Evolutionary conservation across 2,113 vertebrate genomes (phyloP), one percentile per base, ranked within the genome.

Genomic region (Rhineura floridana): DNA sequence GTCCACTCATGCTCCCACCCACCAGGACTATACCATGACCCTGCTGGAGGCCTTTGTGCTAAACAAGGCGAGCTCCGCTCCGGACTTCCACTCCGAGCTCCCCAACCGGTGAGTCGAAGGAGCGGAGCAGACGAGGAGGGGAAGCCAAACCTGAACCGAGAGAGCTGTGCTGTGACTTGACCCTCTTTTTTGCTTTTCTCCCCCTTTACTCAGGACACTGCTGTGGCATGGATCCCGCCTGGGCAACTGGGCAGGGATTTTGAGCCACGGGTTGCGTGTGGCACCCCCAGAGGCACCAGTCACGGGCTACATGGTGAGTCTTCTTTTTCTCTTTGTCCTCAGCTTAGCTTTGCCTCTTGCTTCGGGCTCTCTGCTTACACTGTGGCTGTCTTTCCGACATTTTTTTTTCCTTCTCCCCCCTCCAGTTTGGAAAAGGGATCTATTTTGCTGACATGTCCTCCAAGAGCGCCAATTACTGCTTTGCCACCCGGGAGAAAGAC

Each of bases 361-460:
- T 55, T 21, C 28, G 8, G 23, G 25, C 12, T 46, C 21, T 6
- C 1, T n/a, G n/a, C 19, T 69, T 4, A 11, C 7, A 12, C 8
- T 21, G 8, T 78, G 90, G 55, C 7, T 78, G 75, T 75, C 55
- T 52, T 44, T 6, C 19, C 25, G 17, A 21, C 3, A 4, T 36
- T 33, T 17, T 19, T 12, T 19, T 11, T 46, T 30, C 4, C 30
- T 23, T 39, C 6, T 93, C 5, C 83, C 1, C 73, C 55, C 88
- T 94, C 59, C 92, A 99, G 98, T 99, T 98, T 91, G 98, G 98
- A 44, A 99, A 98, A 96, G 98, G 98, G 1, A 97, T 99, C 94
- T 99, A 99, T 90, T 99, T 99, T 92, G 98, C 98, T 2, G 98
- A 98, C 94, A 98, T 98, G 98, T 98, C 98, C 3, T 98, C 98